These are phyloP conservation scores for Drosophila nigrodunni DNA, from an alignment of 1,140 invertebrate species.

Conservation along the genomic window DNA sequence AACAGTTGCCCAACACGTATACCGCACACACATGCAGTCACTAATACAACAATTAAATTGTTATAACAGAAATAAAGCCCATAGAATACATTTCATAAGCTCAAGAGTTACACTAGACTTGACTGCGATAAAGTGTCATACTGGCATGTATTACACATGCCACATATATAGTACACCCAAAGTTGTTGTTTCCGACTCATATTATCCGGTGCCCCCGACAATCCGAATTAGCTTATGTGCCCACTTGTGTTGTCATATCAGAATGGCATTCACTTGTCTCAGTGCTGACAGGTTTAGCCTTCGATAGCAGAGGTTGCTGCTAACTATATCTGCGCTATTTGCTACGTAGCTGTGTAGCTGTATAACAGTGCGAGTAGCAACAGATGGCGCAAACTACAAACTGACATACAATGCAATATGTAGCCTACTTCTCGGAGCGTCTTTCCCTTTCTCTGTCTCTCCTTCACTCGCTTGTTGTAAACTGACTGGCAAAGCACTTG, in stretches of 20 bases:
- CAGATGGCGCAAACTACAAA: conserved; percentile 5
- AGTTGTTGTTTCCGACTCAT: neutral
- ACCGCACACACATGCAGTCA: too few relatives aligned
- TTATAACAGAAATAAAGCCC: too few relatives aligned
- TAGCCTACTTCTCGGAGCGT: neutral
- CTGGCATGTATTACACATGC: conserved; percentile 14
- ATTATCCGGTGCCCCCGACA: conserved; percentile 2
- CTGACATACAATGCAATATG: neutral
- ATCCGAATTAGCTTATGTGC: conserved; percentile 10
- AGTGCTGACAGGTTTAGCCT: conserved; percentile 24
- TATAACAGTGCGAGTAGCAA: conserved; percentile 25
- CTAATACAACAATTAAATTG: neutral
- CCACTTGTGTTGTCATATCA: conserved; percentile 9
- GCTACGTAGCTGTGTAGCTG: neutral
- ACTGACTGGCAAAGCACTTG: conserved; percentile 36
- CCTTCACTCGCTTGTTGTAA: conserved; percentile 11
- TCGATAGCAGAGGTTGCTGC: conserved; percentile 6
- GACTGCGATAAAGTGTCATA: neutral
- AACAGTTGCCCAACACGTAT: too few relatives aligned
- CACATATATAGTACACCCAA: neutral
- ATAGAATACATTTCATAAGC: neutral
- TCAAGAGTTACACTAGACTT: too few relatives aligned
- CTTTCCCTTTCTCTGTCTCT: neutral
- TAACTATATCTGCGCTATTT: neutral
- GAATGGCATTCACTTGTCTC: conserved; percentile 1